Conservation (phyloP, 2,113 vertebrate genomes). For the Periophthalmodon schlosseri region DNA sequence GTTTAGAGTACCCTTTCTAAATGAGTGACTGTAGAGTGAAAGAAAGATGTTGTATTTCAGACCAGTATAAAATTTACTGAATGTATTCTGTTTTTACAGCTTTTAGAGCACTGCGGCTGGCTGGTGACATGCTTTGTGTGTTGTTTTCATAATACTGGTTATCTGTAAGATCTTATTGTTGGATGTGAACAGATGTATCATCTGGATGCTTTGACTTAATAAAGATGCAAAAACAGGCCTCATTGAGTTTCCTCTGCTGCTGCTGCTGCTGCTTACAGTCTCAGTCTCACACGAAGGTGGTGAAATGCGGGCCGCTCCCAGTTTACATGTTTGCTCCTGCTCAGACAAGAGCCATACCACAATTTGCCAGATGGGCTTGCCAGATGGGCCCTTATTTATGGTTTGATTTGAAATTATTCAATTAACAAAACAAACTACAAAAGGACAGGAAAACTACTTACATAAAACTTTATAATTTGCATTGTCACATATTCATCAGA, state of each 20-base stretch:
- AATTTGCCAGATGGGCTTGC: slow-evolving; percentile 23
- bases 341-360: slow-evolving; percentile 58
- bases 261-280: not conserved
- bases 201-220: slow-evolving; percentile 54
- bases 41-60: not conserved
- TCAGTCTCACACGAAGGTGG: slow-evolving; percentile 6
- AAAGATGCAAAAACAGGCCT: slow-evolving; percentile 42
- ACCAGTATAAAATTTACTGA: not conserved
- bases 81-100: slow-evolving; percentile 6
- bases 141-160: slow-evolving; percentile 18
- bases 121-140: slow-evolving; percentile 13
- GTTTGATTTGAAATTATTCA: slow-evolving; percentile 9
- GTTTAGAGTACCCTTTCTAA: slow-evolving; percentile 3
- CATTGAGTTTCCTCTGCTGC: not conserved
- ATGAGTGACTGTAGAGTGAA: not conserved
- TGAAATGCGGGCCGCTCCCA: slow-evolving; percentile 49
- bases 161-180: slow-evolving; percentile 10
- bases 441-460: not conserved
- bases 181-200: slow-evolving; percentile 35
- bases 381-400: slow-evolving; percentile 38
- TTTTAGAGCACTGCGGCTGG: slow-evolving; percentile 10
- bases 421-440: not conserved
- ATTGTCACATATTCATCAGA: not conserved
- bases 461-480: not conserved
- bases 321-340: slow-evolving; percentile 73